These are phyloP conservation scores for Drosophila bocki DNA, from an alignment of 1,140 invertebrate species.

Conservation along the genomic window DNA sequence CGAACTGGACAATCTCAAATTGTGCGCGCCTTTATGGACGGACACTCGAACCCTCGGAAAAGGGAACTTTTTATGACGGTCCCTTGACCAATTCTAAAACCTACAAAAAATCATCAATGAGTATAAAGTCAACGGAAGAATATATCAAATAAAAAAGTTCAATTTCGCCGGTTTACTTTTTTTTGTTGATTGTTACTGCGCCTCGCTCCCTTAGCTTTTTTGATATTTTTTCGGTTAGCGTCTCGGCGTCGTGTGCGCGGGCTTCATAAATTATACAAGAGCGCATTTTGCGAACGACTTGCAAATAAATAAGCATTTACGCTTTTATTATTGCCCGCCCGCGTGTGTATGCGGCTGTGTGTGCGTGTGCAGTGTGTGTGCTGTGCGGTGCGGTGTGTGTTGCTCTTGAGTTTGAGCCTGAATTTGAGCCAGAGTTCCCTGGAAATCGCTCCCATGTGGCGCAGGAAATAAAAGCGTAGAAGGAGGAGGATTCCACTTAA, in stretches of 20 bases:
- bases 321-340: conserved; percentile 78
- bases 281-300: conserved; percentile 79
- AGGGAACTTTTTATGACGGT: conserved; percentile 66
- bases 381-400: neutral
- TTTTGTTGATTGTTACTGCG: conserved; percentile 15
- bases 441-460: conserved; percentile 79
- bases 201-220: conserved; percentile 13
- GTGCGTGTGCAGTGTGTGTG: conserved; percentile 19
- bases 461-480: conserved; percentile 54
- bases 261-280: conserved; percentile 81
- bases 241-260: conserved; percentile 71
- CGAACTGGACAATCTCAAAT: conserved; percentile 52
- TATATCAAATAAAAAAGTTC: conserved; percentile 61
- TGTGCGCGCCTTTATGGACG: conserved; percentile 48
- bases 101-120: conserved; percentile 37
- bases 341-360: conserved; percentile 25
- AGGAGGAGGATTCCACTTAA: conserved; percentile 30
- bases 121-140: conserved; percentile 33
- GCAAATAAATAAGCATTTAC: conserved; percentile 83
- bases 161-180: conserved; percentile 57
- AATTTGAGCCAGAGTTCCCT: conserved; percentile 41
- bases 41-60: conserved; percentile 25
- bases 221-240: conserved; percentile 19
- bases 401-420: conserved; percentile 4
- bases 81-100: conserved; percentile 52